These are phyloP conservation scores for Caenorhabditis sulstoni DNA, from an alignment of 2,888 invertebrate genomes.

Conservation along the genomic window DNA sequence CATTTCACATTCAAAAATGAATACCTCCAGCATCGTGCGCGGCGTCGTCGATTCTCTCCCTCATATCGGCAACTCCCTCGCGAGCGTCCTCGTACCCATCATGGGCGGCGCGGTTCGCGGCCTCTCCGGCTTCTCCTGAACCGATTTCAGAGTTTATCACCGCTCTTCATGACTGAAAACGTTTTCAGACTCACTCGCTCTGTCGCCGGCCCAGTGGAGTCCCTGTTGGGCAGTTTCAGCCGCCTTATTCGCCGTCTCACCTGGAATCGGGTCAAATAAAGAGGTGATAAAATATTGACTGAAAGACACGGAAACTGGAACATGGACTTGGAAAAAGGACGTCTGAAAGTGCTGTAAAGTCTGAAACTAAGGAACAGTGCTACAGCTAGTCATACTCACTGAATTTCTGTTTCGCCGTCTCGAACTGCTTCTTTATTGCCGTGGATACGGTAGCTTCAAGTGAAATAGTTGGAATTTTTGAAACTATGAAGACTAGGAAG, in stretches of 20 bases:
- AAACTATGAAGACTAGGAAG: background rate
- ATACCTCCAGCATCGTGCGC: constrained; percentile 37
- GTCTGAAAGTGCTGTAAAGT: background rate
- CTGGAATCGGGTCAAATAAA: too few species aligned
- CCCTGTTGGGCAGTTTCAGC: constrained; percentile 37
- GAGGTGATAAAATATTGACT: background rate
- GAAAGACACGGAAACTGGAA: constrained; percentile 5
- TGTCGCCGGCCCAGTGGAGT: constrained; percentile 42
- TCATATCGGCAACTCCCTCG: constrained; percentile 50
- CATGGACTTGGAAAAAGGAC: constrained; percentile 19
- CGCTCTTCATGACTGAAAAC: too few species aligned
- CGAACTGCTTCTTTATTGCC: constrained; percentile 50
- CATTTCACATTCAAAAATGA: background rate
- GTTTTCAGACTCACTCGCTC: constrained; percentile 30
- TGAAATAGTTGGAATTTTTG: constrained; percentile 3
- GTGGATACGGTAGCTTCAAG: constrained; percentile 50
- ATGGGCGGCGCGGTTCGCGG: constrained; percentile 30
- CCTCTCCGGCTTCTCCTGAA: constrained; percentile 48
- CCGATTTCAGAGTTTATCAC: background rate
- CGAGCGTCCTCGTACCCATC: constrained; percentile 34
- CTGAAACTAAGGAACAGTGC: background rate
- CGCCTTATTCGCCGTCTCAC: constrained; percentile 49
- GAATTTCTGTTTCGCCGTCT: constrained; percentile 29
- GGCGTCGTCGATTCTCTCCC: constrained; percentile 34
- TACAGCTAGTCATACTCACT: constrained; percentile 33